These are phyloP conservation scores for Scytalopus superciliaris DNA, from an alignment of 2,113 vertebrate species.

Conservation along the genomic window DNA sequence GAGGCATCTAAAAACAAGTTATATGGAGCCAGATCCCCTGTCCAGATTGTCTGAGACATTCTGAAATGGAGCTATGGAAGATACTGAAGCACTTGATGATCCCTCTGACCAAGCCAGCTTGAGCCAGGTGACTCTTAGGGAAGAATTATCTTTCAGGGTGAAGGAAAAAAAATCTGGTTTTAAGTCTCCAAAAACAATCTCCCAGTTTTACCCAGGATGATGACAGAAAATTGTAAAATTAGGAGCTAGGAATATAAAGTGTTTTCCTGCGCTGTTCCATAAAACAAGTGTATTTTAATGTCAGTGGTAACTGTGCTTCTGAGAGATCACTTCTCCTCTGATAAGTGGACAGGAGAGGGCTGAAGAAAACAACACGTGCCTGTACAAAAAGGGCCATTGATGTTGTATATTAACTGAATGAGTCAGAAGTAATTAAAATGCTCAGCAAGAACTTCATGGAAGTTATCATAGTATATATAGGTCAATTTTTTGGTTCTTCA, in stretches of 20 bases:
- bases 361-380: background rate
- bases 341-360: background rate
- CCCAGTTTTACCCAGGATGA: accelerated
- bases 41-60: background rate
- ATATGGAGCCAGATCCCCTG: background rate
- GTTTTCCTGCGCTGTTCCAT: background rate
- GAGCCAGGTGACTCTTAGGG: background rate
- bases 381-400: background rate
- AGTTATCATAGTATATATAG: background rate
- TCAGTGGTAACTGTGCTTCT: background rate
- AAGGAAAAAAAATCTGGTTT: background rate
- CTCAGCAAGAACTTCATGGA: background rate
- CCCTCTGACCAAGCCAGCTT: background rate
- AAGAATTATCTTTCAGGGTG: background rate
- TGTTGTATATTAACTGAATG: background rate
- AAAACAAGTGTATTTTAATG: background rate
- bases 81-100: background rate
- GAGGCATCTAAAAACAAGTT: background rate
- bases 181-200: background rate
- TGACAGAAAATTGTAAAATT: background rate
- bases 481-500: background rate
- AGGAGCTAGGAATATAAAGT: background rate
- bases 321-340: background rate
- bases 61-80: background rate
- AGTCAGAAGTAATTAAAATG: background rate